Base-by-base conservation (phyloP, 2,797 vertebrate genomes). In the Hydrophis major region DNA sequence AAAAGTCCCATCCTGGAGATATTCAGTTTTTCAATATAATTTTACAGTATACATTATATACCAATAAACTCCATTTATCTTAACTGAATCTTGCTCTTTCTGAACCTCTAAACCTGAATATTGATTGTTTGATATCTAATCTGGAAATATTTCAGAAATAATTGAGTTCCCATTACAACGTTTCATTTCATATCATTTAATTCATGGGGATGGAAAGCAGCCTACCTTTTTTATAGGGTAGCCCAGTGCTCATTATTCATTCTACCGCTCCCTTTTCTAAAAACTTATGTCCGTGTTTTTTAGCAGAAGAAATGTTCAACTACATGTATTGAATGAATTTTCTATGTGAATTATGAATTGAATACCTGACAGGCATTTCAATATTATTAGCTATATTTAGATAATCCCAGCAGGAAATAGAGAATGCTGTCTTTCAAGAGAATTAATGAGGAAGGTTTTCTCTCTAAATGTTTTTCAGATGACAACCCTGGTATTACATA, bases 311-410 rank as follows among this genome's bases (percentile, higher is more conserved):
- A 94, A 95, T 94, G 91, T 93, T 86, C 61, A 90, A 89, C 83
- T 95, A 78, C 92, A 66, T 92, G 91, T 93, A 93, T 89, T 93
- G 59, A 94, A 95, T 87, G 88, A 94, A 92, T 93, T 90, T 1
- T 32, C 57, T n/a, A 50, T 93, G n/a, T 93, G n/a, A 88, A 83
- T 47, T 69, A 89, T 89, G 95, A 96, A 94, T 96, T 91, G 95
- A 61, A 94, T 92, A 50, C 88, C 92, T 95, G 91, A 95, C 86
- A 94, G 94, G 90, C 86, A 89, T 94, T 86, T 93, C 94, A 90
- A 95, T 91, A 94, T 94, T 93, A 95, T 93, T 12, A 94, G 57
- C 55, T 93, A 63, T 86, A 95, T 95, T 96, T 96, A 90, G 86
- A 74, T 95, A 95, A 96, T 93, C 94, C 53, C 90, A 93, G 83